Base-by-base conservation (phyloP, 2,113 vertebrate species). In the Cryptomyrus ogoouensis region DNA sequence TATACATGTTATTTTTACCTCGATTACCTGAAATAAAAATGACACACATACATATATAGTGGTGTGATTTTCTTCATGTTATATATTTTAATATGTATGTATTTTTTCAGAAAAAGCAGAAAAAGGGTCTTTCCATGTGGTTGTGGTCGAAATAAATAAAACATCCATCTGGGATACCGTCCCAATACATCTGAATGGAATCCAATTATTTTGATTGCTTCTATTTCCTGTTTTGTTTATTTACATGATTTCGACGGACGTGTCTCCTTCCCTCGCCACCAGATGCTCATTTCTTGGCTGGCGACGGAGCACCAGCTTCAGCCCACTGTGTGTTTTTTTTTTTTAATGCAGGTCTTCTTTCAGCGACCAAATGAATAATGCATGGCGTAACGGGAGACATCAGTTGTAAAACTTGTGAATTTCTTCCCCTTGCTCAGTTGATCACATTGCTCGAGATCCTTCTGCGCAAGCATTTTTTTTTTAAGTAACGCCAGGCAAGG, bases 371-470 rank as follows among this genome's bases (percentile, higher is more conserved):
- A 91, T 96, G 94, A 95, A 95, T 96, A 94, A 96, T 95, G 92
- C 88, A 95, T 95, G 80, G 91, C 90, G 92, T 92, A 93, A 94
- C 92, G 93, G 91, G 93, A 95, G 94, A 94, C 94, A 94, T 95
- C 94, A 92, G 93, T 95, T 94, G 94, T 93, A 94, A 93, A 94
- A 92, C 93, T 94, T 94, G 94, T 94, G 93, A 93, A 95, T 95
- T 95, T 93, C 92, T 93, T 56, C 89, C 92, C 91, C 90, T 91
- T 90, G 91, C 92, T 91, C 87, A 92, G 92, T 92, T 92, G 92
- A 92, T 92, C 92, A 92, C 89, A 83, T 89, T 91, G 93, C 91
- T 91, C 91, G 91, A 90, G 95, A 94, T 93, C 95, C 93, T 95
- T 95, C 94, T 94, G 89, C 91, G 91, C 94, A 89, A 91, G 42